Conservation (phyloP, 2,888 invertebrate genomes). For the Hirtodrosophila confusa region DNA sequence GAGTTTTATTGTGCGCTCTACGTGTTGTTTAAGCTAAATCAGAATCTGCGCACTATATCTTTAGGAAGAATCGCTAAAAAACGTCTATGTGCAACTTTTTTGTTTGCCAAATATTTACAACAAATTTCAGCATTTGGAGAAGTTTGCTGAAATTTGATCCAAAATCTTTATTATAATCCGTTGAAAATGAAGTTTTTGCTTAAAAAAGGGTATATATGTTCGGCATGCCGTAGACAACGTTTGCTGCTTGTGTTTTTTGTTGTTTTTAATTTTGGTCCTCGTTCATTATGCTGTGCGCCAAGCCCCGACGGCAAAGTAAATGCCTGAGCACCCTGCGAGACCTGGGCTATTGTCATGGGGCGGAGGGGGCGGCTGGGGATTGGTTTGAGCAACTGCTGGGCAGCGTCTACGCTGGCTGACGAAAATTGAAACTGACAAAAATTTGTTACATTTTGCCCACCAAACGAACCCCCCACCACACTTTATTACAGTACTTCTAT, state of each 20-base stretch:
- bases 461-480: constrained; percentile 44
- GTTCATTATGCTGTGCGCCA: constrained; percentile 76
- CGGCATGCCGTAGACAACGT: no score
- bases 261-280: constrained; percentile 48
- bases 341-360: constrained; percentile 72
- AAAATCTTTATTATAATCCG: no score
- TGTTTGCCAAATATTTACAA: no score
- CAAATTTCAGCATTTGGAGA: no score
- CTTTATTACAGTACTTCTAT: constrained; percentile 65
- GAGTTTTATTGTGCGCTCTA: no score
- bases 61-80: no score
- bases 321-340: constrained; percentile 66
- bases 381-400: not conserved
- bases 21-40: no score
- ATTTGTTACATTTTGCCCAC: constrained; percentile 74
- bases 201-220: no score
- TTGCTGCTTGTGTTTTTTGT: constrained; percentile 3
- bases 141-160: no score
- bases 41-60: no score
- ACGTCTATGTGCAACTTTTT: no score
- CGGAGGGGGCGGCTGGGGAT: constrained; percentile 15
- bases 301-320: constrained; percentile 82
- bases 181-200: no score
- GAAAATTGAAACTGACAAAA: constrained; percentile 82
- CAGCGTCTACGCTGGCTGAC: constrained; percentile 46